Evolutionary conservation across 1,140 invertebrate species (phyloP), one percentile per base, ranked within the genome.

Genomic region (Neodiprion virginianus): DNA sequence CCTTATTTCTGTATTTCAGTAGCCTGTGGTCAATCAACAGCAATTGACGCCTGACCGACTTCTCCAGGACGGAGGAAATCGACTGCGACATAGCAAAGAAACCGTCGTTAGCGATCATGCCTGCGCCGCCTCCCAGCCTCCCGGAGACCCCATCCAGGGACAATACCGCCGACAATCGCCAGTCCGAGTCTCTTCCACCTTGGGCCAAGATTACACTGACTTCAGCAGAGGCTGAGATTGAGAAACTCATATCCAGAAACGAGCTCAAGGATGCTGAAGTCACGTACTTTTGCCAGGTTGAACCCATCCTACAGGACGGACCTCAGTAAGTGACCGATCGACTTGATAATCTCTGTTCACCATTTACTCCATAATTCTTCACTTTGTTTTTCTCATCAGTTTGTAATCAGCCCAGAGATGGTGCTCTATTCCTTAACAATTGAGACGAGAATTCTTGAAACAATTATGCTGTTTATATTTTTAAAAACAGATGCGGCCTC

Each of bases 401-500:
- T 12, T 61, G 10, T 11, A 40, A 74, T n/a, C 11, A 70, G 17
- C 17, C 7, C 21, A 72, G 48, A 17, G 1, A 61, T 7, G 71
- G n/a, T 67, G 47, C 0, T 48, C 71, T 2, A 40, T 40, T 40
- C 28, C 28, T 40, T 40, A 5, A 40, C 28, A 11, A 12, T 50
- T 72, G 67, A 14, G 7, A 0, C 50, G 0, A 61, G 72, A 47
- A 50, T 73, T n/a, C n/a, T 8, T 50, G 14, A 70, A 21, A 11
- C 5, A 10, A 14, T 47, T 48, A 12, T 47, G 9, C 7, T 65
- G 14, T 49, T 71, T 75, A 73, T 75, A 72, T 61, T 69, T 74
- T 74, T 69, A 40, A 40, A 40, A 14, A 69, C 12, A 96, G 95
- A 79, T 97, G 96, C 87, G 96, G 96, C 10, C 85, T 96, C 70